Evolutionary conservation across 2,797 vertebrate genomes (phyloP).

Genomic region (Eurystomus glaucurus): DNA sequence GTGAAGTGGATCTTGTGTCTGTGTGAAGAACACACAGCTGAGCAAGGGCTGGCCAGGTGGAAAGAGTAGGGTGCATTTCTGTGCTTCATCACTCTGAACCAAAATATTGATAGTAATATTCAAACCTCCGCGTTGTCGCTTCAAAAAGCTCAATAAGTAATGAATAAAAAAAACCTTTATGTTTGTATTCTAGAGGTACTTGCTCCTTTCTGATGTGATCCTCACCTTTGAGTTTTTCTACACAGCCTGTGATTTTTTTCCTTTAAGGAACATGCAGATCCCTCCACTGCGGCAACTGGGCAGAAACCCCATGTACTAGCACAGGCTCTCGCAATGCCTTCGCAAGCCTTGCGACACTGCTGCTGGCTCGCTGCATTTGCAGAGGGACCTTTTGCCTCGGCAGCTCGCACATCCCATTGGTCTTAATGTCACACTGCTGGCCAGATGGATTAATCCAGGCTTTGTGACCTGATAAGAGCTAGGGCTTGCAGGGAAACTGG

Average conservation of each 20-base stretch:
- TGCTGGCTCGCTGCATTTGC: neutral
- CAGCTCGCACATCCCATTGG: neutral
- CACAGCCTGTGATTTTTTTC: neutral
- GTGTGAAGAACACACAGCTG: neutral
- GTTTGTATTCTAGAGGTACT: neutral
- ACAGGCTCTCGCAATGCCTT: neutral
- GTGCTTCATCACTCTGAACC: neutral
- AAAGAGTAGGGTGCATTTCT: neutral
- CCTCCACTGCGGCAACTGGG: neutral
- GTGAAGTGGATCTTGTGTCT: neutral
- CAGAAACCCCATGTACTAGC: neutral
- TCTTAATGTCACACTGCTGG: neutral
- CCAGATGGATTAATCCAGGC: neutral
- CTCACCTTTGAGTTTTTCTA: neutral
- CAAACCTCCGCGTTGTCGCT: neutral
- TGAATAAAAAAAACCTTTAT: fast-evolving
- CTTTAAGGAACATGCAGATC: neutral
- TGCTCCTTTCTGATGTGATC: neutral
- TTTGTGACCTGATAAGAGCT: neutral
- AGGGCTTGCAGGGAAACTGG: neutral
- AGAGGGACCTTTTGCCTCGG: neutral
- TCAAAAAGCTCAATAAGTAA: neutral
- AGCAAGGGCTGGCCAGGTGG: neutral
- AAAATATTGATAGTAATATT: neutral
- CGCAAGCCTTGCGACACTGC: fast-evolving